Base-by-base conservation (phyloP, 1,140 invertebrate species). In the Psix sp. region DNA sequence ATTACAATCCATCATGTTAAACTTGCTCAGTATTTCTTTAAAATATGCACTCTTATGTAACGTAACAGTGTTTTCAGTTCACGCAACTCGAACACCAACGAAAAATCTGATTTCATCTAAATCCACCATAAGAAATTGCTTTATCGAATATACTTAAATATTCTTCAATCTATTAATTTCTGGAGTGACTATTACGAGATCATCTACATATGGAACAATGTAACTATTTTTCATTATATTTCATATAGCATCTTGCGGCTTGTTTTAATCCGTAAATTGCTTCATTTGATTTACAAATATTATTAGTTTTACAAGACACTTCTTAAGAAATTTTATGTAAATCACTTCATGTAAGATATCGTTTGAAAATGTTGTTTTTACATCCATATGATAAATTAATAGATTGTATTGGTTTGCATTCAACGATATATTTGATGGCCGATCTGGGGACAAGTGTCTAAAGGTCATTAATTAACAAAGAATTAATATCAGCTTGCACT, bases 241-340 rank as follows among this genome's bases (percentile, higher is more conserved):
- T 24, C 21, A 3, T 3, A 57, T 59, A 76, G 24, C 46, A 67
- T 9, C 46, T 40, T 4, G 46, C 49, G 5, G 51, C 35, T 38
- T 76, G 56, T 48, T 82, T 79, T 1, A 85, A 63, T 0, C 77
- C 79, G 63, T 86, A 84, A 1, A 84, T 11, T 10, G 70, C 62
- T 68, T 79, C 80, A 3, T 78, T 68, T 3, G 84, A 33, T 51
- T 40, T 72, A 10, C 59, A 66, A 3, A 68, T 60, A 4, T 24
- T 24, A 56, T 59, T 7, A 7, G 3, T 7, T 4, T 24, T 39
- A 45, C 11, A 17, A 52, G 2, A 14, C 45, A n/a, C n/a, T n/a
- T 40, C 11, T 72, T 7, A 13, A 20, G 45, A 1, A 39, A 3
- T 45, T 45, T 18, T 45, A 54, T 38, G 43, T 49, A 45, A 7